phyloP scores from a whole-genome alignment of 2,797 vertebrate genomes.

The Champsocephalus esox region DNA sequence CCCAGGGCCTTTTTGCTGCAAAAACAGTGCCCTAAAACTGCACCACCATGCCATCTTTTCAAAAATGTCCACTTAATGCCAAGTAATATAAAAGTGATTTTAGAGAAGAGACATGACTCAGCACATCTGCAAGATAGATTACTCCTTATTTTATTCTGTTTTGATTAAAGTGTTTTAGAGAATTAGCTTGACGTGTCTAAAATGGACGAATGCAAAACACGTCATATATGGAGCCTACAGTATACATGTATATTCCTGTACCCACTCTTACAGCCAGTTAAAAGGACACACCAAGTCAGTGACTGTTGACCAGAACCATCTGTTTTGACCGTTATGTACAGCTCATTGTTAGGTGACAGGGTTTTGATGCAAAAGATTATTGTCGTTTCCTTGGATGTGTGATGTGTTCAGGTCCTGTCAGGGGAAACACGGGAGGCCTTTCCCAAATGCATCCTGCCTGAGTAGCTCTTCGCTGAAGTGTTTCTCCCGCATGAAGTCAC shows the following conservation, averaged over 20 bases:
- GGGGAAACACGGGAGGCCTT: neutral
- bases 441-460: neutral
- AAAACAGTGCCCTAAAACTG: neutral
- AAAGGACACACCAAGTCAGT: neutral
- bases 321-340: neutral
- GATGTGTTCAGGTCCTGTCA: neutral
- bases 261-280: neutral
- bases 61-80: too few species aligned
- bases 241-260: neutral
- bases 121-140: neutral
- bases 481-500: slow-evolving; percentile 19
- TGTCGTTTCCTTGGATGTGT: neutral
- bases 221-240: neutral
- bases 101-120: neutral
- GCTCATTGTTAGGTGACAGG: neutral
- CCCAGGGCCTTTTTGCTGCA: neutral
- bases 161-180: neutral
- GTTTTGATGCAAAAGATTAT: neutral
- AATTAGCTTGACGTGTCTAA: neutral
- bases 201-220: neutral
- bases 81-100: neutral
- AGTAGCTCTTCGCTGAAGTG: neutral
- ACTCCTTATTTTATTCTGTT: neutral
- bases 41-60: neutral
- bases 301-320: neutral